Conservation (phyloP, 2,113 vertebrate genomes). For the Ailuropoda melanoleuca region DNA sequence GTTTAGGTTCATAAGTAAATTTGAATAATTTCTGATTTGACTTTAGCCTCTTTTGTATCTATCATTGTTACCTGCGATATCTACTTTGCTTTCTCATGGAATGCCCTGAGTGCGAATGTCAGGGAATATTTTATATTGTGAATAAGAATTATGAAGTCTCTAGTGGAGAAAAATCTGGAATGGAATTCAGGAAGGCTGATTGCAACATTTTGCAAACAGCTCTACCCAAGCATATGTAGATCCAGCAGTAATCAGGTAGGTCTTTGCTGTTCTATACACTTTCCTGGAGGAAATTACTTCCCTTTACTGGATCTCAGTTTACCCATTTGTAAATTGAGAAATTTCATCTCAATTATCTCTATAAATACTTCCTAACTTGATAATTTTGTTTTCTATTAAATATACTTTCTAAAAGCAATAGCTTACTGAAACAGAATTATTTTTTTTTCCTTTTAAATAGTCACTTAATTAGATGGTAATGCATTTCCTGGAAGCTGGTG, state of each 20-base stretch:
- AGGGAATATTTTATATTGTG: not conserved
- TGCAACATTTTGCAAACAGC: not conserved
- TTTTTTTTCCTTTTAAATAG: slow-evolving; percentile 45
- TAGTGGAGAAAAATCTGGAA: slow-evolving; percentile 27
- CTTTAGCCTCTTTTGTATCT: not conserved
- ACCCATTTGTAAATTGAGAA: not conserved
- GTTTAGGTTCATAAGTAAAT: slow-evolving; percentile 1
- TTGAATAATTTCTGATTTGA: not conserved
- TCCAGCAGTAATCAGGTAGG: not conserved
- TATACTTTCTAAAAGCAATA: slow-evolving; percentile 33
- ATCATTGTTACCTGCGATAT: not conserved
- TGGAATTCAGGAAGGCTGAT: not conserved
- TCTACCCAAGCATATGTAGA: not conserved
- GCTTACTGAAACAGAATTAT: slow-evolving; percentile 43
- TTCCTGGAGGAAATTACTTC: not conserved
- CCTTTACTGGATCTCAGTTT: slow-evolving; percentile 7
- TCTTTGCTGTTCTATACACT: not conserved
- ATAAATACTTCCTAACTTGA: slow-evolving; percentile 15
- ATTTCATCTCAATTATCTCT: not conserved
- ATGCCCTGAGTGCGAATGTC: not conserved
- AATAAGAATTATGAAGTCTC: not conserved
- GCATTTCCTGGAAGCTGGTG: slow-evolving; percentile 56
- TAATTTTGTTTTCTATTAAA: slow-evolving; percentile 45
- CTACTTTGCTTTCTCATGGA: not conserved
- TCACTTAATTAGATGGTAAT: slow-evolving; percentile 53